These are phyloP conservation scores for Micrasema minimum DNA, from an alignment of 1,140 invertebrate species.

Conservation along the genomic window DNA sequence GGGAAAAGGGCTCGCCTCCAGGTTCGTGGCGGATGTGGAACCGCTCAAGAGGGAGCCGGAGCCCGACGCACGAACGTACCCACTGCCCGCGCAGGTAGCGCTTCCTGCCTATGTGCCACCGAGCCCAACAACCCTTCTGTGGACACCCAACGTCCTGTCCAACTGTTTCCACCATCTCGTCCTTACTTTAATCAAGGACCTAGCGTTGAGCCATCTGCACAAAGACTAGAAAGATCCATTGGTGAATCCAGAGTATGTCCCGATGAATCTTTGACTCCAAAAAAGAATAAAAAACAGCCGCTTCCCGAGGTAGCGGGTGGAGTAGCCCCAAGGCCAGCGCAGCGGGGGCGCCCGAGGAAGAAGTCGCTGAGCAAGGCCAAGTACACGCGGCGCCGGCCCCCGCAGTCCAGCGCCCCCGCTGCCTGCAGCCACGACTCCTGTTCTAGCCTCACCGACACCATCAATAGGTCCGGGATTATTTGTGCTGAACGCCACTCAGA, in stretches of 20 bases:
- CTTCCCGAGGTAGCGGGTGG: conserved; percentile 63
- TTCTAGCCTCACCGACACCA: conserved; percentile 61
- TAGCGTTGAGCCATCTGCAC: background rate
- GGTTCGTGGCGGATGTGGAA: conserved; percentile 14
- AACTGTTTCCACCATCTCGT: background rate
- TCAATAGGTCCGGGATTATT: conserved; percentile 63
- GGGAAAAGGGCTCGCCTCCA: conserved; percentile 54
- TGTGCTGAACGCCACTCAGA: conserved; percentile 65
- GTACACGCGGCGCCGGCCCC: conserved; percentile 47
- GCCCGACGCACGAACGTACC: conserved; percentile 32
- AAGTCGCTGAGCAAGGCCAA: conserved; percentile 51
- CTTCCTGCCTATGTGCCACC: background rate
- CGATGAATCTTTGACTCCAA: background rate
- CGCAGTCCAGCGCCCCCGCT: conserved; percentile 32
- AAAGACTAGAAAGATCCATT: background rate
- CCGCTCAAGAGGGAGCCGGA: conserved; percentile 15
- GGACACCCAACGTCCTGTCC: background rate
- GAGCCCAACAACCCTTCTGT: background rate
- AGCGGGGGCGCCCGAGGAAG: conserved; percentile 48
- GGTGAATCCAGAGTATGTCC: background rate
- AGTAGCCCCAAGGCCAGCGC: conserved; percentile 63
- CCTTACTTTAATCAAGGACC: background rate
- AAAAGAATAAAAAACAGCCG: conserved; percentile 50
- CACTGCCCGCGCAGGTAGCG: background rate
- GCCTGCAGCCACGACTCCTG: conserved; percentile 57